phyloP scores from a whole-genome alignment of 1,140 invertebrate species.

The Adelges cooleyi region DNA sequence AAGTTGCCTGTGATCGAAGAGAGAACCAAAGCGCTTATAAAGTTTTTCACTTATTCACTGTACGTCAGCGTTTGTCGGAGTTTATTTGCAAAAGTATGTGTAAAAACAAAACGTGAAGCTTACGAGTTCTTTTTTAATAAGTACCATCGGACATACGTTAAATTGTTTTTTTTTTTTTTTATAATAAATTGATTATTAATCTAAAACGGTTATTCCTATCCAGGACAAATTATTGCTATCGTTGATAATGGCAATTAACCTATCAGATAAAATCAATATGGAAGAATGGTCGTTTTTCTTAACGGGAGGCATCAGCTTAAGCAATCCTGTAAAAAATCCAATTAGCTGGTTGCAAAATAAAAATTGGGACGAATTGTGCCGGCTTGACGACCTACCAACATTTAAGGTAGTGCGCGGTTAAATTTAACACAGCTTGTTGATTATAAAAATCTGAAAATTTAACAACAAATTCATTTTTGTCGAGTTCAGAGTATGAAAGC shows the following conservation, averaged over 20 bases:
- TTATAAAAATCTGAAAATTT: too few relatives aligned
- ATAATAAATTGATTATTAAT: constrained; percentile 15
- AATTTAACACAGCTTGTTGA: too few relatives aligned
- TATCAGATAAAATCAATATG: constrained; percentile 54
- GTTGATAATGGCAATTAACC: constrained; percentile 65
- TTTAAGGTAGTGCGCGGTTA: constrained; percentile 49
- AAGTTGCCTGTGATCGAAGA: constrained; percentile 51
- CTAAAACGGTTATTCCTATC: not conserved
- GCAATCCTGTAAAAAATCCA: constrained; percentile 63
- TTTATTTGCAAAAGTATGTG: constrained; percentile 77
- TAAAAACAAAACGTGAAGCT: too few relatives aligned
- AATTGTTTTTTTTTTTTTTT: not conserved
- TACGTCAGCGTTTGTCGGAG: constrained; percentile 88
- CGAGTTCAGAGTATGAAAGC: constrained; percentile 48
- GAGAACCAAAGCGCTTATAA: constrained; percentile 59
- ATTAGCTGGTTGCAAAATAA: constrained; percentile 57
- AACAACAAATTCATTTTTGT: too few relatives aligned
- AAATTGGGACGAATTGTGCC: constrained; percentile 75
- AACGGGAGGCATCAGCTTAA: constrained; percentile 73
- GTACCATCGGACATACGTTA: not conserved
- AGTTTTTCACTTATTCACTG: constrained; percentile 74
- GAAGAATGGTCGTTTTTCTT: constrained; percentile 78
- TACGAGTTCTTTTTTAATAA: too few relatives aligned
- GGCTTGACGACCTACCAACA: constrained; percentile 46
- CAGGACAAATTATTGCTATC: constrained; percentile 84